These are phyloP conservation scores for Taenioides sp. DNA, from an alignment of 2,797 vertebrate species.

Conservation along the genomic window DNA sequence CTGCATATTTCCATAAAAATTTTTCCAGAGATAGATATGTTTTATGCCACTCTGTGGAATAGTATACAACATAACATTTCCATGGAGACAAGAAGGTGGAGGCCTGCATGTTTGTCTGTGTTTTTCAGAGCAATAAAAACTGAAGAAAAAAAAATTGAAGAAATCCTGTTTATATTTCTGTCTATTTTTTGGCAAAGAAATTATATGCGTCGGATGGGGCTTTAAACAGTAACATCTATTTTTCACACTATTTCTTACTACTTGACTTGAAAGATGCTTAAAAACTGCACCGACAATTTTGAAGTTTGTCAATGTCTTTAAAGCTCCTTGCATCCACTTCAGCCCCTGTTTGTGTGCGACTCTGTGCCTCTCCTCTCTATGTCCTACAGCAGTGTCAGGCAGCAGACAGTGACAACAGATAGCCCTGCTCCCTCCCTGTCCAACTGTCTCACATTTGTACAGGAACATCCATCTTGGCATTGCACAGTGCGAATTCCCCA, in stretches of 20 bases:
- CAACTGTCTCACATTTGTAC: conserved; percentile 14
- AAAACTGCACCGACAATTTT: neutral
- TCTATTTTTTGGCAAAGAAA: no score
- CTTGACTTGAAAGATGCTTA: neutral
- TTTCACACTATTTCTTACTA: no score
- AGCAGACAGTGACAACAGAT: conserved; percentile 48
- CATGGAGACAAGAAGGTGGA: no score
- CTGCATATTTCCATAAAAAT: no score
- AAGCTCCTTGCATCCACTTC: conserved; percentile 17
- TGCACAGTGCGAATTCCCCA: conserved; percentile 31
- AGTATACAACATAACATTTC: no score
- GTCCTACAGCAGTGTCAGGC: conserved; percentile 20
- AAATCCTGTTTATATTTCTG: neutral
- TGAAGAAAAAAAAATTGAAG: neutral
- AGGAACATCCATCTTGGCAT: conserved; percentile 4
- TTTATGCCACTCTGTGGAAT: no score
- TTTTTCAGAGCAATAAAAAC: no score
- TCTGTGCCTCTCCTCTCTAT: conserved; percentile 36
- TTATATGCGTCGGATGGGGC: no score
- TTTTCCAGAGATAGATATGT: no score
- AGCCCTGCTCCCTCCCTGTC: conserved; percentile 24
- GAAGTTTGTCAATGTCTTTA: neutral
- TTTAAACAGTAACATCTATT: no score
- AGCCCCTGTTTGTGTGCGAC: conserved; percentile 22
- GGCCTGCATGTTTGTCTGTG: no score